Base-by-base conservation (phyloP, 2,797 vertebrate genomes). In the Bradypodion ventrale region DNA sequence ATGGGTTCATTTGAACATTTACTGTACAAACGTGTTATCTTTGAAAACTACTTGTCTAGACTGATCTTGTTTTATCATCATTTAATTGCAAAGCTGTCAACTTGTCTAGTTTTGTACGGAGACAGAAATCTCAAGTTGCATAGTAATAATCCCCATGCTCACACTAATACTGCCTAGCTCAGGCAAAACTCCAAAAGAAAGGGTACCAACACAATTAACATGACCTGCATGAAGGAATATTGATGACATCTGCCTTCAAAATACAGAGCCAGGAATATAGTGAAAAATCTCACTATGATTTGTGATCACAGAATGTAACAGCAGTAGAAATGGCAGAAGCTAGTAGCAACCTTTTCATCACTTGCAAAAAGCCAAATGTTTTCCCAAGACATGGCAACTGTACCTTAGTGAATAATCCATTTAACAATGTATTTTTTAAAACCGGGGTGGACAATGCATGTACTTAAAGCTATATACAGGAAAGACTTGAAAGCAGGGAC, bases 291-390 rank as follows among this genome's bases (percentile, higher is more conserved):
- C 60, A 82, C 69, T 23, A 66, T 66, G 69, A 46, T n/a, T 35
- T 59, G 73, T 73, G 85, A 83, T 62, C 75, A 12, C 73, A 37
- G 59, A 87, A 69, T 66, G 32, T 69, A 87, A 27, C 78, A 46
- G 60, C 73, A 63, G 12, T 69, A 83, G 16, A 68, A 73, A 52
- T 82, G 87, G 52, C 83, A 83, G 5, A 90, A 90, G 87, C 16
- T 77, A 91, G 88, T 37, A 12, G 32, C 46, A 72, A 0, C 83
- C 80, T 81, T 79, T 23, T 66, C 6, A 32, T 87, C 87, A 89
- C 92, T 90, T 80, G 69, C 80, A 89, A 87, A 84, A 83, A 84
- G 83, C 88, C 40, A 84, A 0, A 8, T 88, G 56, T 77, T 19
- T 72, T 81, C 85, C 73, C 25, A 78, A 77, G 69, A 79, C 56